Evolutionary conservation across 1,140 invertebrate genomes (phyloP), one percentile per base, ranked within the genome.

Genomic region (Aphaenogaster floridana): DNA sequence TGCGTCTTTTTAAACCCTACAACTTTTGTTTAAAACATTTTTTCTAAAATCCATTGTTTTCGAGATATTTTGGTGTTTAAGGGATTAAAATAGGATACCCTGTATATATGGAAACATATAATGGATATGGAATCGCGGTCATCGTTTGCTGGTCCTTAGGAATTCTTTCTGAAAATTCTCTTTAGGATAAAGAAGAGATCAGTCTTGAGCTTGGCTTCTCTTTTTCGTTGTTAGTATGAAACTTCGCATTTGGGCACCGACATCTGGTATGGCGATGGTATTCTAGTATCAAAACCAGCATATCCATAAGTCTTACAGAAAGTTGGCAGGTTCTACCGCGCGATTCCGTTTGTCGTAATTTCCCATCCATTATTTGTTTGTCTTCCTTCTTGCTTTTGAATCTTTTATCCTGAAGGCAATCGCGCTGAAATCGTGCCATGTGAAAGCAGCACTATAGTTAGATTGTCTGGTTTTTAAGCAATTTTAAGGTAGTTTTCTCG

Each of bases 391-490:
- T 48, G 52, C 66, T 34, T 71, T 57, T 68, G 45, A 69, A 81
- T 83, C 80, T 74, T 83, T 83, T 61, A 83, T 74, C 68, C 36
- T 74, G 15, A 21, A 74, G 57, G 57, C 80, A 74, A 83, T 83
- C 45, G 39, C 52, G 28, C 52, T 83, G 80, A 74, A 83, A 83
- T 83, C 15, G 80, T 52, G 80, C 52, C 39, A 36, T 28, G 28
- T 74, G n/a, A 28, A 72, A 17, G 21, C 36, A 59, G 52, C 48
- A 34, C 21, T 52, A 36, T 13, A 13, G 48, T 81, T 13, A 74
- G n/a, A 83, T 72, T 45, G 64, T 28, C 63, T 13, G 68, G 7
- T 48, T 48, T 81, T 57, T 17, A 11, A 39, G 17, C 42, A 59
- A 83, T 72, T 57, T 74, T 11, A 42, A 80, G 63, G 57, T 57